phyloP scores from a whole-genome alignment of 2,888 invertebrate genomes.

The Harmothoe impar region DNA sequence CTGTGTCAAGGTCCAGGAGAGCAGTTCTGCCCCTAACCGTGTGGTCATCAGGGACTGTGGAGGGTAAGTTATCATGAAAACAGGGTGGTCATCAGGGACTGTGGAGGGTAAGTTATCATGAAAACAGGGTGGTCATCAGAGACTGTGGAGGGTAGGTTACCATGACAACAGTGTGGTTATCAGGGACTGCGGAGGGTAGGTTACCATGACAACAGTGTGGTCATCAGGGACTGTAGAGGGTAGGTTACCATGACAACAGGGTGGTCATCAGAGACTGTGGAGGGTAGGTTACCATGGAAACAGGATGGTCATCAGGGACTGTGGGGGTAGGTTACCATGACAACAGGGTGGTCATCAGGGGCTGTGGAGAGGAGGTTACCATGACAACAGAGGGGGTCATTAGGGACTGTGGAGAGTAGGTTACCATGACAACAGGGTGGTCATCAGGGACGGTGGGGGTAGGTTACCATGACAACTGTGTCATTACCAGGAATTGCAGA shows the following conservation, averaged over 20 bases:
- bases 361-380: neutral
- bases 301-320: neutral
- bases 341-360: neutral
- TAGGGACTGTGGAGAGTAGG: neutral
- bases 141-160: neutral
- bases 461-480: neutral
- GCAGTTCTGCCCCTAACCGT: neutral
- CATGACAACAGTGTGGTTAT: constrained; percentile 8
- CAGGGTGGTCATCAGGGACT: constrained; percentile 28
- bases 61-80: neutral
- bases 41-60: constrained; percentile 37
- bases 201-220: constrained; percentile 1
- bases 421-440: neutral
- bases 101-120: neutral
- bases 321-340: neutral
- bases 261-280: neutral
- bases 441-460: neutral
- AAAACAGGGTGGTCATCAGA: constrained; percentile 8
- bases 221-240: constrained; percentile 22
- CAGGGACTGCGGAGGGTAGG: constrained; percentile 17
- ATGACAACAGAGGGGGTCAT: neutral
- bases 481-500: neutral
- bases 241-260: neutral
- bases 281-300: neutral
- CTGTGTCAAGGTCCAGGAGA: constrained; percentile 26